Conservation (phyloP, 2,113 vertebrate species). For the Paralichthys olivaceus region DNA sequence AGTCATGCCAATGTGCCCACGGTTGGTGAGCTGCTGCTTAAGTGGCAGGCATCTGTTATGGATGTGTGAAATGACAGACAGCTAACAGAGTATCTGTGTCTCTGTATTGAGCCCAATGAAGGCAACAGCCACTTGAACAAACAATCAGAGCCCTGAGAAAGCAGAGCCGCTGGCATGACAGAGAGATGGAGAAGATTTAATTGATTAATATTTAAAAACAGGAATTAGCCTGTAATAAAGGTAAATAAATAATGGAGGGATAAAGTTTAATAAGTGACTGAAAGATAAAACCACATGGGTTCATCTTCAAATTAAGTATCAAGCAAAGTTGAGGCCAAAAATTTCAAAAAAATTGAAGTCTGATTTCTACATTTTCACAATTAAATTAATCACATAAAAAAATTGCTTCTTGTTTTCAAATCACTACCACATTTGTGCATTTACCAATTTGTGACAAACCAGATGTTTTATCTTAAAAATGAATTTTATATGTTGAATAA, state of each 20-base stretch:
- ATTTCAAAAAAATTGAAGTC: not conserved
- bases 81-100: constrained; percentile 26
- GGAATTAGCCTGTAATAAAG: not conserved
- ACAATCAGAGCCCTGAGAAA: not conserved
- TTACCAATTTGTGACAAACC: not conserved
- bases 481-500: not conserved
- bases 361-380: not conserved
- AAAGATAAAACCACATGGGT: no score
- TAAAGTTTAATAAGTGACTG: no score
- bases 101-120: not conserved
- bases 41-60: constrained; percentile 23
- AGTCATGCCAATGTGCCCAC: constrained; percentile 11
- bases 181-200: not conserved
- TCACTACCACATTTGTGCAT: not conserved
- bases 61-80: constrained; percentile 51
- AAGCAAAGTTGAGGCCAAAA: no score
- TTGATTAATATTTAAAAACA: not conserved
- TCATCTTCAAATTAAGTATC: no score
- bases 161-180: no score
- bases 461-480: constrained; percentile 30
- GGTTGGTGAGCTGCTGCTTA: not conserved
- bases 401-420: not conserved
- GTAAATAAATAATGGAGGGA: not conserved
- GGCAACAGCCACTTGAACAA: not conserved
- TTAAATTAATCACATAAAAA: not conserved